phyloP scores from a whole-genome alignment of 1,140 invertebrate genomes.

The Marisa cornuarietis region DNA sequence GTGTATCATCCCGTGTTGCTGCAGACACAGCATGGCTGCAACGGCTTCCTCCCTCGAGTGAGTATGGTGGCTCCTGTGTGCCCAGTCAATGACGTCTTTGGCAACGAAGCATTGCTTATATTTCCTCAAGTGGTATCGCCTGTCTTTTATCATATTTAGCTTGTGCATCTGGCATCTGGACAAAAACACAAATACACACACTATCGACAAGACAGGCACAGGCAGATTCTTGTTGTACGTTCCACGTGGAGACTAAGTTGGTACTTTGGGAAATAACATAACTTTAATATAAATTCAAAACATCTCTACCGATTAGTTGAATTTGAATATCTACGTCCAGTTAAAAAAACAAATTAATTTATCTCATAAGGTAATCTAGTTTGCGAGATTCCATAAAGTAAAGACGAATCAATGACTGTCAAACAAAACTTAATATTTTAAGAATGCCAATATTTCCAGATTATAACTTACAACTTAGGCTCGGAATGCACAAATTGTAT shows the following conservation, averaged over 20 bases:
- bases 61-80: conserved; percentile 44
- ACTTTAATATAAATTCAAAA: no score
- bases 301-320: no score
- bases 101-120: conserved; percentile 54
- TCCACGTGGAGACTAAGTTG: background rate
- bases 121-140: conserved; percentile 51
- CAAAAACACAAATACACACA: background rate
- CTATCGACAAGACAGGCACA: background rate
- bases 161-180: conserved; percentile 31
- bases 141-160: conserved; percentile 41
- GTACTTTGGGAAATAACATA: background rate
- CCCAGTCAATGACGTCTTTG: conserved; percentile 53
- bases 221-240: background rate
- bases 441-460: no score
- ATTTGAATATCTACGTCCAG: no score
- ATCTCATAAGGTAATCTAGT: no score
- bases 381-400: no score
- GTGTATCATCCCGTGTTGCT: conserved; percentile 48
- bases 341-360: no score
- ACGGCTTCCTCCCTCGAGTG: conserved; percentile 42
- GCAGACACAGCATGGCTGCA: conserved; percentile 44
- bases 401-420: no score
- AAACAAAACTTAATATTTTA: no score
- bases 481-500: no score
- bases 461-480: no score